phyloP scores from a whole-genome alignment of 2,113 vertebrate genomes.

The Myrmecophaga tridactyla region DNA sequence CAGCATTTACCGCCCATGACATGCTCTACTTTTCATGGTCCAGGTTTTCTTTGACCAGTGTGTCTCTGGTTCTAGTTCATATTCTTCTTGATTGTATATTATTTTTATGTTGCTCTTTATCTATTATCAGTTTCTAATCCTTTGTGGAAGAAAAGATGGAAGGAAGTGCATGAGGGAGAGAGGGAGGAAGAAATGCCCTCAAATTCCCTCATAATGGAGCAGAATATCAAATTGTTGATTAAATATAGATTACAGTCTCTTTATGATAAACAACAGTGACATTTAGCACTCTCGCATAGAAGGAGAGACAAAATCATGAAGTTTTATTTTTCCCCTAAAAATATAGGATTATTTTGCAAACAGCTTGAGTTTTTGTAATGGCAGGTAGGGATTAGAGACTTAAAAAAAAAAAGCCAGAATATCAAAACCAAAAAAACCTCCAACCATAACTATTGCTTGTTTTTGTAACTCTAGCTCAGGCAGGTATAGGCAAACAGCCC shows the following conservation, averaged over 20 bases:
- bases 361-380: background rate
- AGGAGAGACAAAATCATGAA: background rate
- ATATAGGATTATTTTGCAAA: background rate
- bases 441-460: background rate
- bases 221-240: background rate
- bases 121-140: background rate
- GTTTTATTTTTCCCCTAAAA: slow-evolving; percentile 26
- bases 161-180: background rate
- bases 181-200: background rate
- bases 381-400: background rate
- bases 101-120: background rate
- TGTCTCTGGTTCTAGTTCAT: background rate
- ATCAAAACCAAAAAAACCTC: background rate
- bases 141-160: background rate
- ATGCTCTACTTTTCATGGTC: background rate
- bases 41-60: background rate
- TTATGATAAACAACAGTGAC: background rate
- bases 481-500: background rate
- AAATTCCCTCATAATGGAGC: background rate
- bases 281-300: background rate
- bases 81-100: background rate
- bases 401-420: background rate
- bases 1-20: too few relatives aligned
- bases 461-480: background rate
- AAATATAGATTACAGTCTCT: background rate